A percentile compares a stretch with the other conserved stretches of the same genome.
Conservation (phyloP, 2,888 invertebrate genomes). For the Sepioteuthis lessoniana region DNA sequence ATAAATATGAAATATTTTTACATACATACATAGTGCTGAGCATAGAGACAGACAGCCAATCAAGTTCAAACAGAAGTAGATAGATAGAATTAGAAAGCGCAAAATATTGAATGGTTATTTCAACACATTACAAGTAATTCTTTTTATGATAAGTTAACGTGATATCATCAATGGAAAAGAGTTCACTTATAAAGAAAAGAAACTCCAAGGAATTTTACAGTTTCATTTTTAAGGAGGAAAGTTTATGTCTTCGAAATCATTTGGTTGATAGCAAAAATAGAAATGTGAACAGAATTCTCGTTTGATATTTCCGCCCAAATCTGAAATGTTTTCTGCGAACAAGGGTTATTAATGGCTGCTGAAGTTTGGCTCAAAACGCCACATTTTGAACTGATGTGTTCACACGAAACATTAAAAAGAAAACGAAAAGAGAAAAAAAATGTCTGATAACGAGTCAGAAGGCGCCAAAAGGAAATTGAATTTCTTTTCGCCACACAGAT, state of each 20-base stretch:
- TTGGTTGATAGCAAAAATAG: background rate
- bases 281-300: background rate
- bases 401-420: background rate
- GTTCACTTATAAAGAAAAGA: background rate
- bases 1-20: no score
- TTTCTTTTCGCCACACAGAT: background rate
- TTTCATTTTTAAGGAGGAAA: background rate
- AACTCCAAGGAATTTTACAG: background rate
- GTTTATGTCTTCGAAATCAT: background rate
- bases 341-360: background rate
- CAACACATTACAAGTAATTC: no score
- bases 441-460: background rate
- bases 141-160: background rate
- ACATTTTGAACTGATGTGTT: background rate
- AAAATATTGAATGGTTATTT: no score
- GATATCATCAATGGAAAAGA: background rate
- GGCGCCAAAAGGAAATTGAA: conserved; percentile 18
- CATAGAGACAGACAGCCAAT: no score
- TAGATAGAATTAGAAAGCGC: no score
- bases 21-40: no score
- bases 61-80: no score
- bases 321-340: background rate
- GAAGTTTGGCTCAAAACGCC: background rate
- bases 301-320: background rate
- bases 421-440: background rate